Evolutionary conservation across 2,113 vertebrate species (phyloP).

Genomic region (Zonotrichia leucophrys): DNA sequence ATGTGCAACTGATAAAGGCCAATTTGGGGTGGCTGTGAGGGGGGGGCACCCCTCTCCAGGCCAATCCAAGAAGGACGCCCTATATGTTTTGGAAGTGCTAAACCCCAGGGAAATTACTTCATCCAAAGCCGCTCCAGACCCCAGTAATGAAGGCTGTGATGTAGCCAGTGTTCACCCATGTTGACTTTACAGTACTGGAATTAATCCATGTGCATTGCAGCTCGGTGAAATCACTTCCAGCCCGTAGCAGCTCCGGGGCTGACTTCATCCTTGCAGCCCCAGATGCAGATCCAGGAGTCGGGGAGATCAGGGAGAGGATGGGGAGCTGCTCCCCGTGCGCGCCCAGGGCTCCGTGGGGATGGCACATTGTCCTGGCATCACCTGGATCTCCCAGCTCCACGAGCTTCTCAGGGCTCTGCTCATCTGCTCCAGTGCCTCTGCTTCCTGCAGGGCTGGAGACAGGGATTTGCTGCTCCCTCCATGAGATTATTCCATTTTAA

Average conservation of each 20-base stretch:
- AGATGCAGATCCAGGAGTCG: constrained; percentile 44
- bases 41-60: constrained; percentile 49
- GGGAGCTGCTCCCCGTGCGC: background rate
- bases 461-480: background rate
- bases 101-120: constrained; percentile 89
- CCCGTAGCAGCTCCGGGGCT: constrained; percentile 66
- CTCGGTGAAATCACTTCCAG: constrained; percentile 89
- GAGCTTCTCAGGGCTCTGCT: background rate
- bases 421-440: background rate
- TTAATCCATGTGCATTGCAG: constrained; percentile 84
- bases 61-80: constrained; percentile 67
- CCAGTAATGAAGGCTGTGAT: constrained; percentile 72
- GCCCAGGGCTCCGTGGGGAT: background rate
- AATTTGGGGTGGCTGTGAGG: constrained; percentile 45
- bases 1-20: constrained; percentile 78
- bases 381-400: accelerated
- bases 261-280: constrained; percentile 72
- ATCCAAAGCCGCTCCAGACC: constrained; percentile 79
- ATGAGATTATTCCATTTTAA: background rate
- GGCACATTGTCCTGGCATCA: background rate
- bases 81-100: constrained; percentile 80
- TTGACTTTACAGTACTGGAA: constrained; percentile 87
- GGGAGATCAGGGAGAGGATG: constrained; percentile 6
- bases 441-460: background rate
- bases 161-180: constrained; percentile 76